Percentiles rank a stretch among this genome's conserved stretches.
Evolutionary conservation across 53 echinoderm and acorn worm genomes (phyloP).

Genomic region (Temnopleurus reevesii): DNA sequence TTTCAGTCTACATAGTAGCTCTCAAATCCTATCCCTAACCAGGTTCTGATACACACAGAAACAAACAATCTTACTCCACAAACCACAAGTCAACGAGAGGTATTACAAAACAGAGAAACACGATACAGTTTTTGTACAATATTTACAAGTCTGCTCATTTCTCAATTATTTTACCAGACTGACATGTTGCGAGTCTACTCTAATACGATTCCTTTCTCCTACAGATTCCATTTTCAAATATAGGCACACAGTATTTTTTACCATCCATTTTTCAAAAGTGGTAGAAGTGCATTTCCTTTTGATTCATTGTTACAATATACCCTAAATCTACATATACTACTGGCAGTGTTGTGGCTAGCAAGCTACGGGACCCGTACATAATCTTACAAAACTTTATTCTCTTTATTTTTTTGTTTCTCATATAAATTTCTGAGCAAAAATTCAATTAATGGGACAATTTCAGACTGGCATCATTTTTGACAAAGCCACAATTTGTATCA

Average conservation of each 20-base stretch:
- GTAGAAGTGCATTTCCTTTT: background rate
- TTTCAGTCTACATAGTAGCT: no score
- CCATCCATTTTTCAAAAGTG: background rate
- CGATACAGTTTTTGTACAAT: conserved; percentile 58
- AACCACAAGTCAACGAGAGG: conserved; percentile 4
- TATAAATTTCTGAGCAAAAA: no score
- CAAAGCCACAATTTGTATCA: no score
- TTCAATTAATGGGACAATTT: no score
- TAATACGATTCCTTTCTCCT: background rate
- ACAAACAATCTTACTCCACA: conserved; percentile 22
- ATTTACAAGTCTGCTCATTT: conserved; percentile 57
- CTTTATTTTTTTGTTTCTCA: no score
- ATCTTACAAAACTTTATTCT: no score
- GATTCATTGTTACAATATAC: background rate
- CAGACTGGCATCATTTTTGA: no score
- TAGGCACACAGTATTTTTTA: background rate
- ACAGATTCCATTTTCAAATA: background rate
- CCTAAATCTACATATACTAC: background rate
- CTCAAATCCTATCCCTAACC: background rate
- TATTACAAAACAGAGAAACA: conserved; percentile 62
- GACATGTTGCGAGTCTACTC: conserved; percentile 8
- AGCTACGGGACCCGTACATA: no score
- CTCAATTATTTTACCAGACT: conserved; percentile 35
- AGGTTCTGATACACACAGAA: background rate
- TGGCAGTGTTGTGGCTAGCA: background rate